Base-by-base conservation (phyloP, 2,888 invertebrate genomes). In the Tineola bisselliella region DNA sequence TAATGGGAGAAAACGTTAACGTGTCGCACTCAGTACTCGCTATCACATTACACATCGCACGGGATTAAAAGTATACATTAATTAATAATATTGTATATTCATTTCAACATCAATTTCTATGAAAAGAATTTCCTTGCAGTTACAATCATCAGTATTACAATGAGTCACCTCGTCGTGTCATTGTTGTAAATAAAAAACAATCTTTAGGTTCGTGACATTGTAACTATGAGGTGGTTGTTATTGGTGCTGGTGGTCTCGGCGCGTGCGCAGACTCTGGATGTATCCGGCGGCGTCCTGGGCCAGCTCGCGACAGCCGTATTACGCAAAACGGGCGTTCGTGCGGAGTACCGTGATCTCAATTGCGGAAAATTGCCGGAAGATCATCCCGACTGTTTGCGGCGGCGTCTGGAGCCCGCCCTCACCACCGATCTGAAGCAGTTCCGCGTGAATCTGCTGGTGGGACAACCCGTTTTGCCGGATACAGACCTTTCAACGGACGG, bases 401-500 rank as follows among this genome's bases (percentile, higher is more conserved):
- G 8, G 48, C n/a, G 48, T 2, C 48, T 48, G 15, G 56, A 56
- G 13, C 18, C 8, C 15, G n/a, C 10, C 56, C 56, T n/a, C 8
- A 11, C 17, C 1, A 18, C 2, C 25, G 25, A 25, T 6, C 2
- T 8, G n/a, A 30, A 19, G 1, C 30, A 4, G n/a, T 12, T 13
- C 43, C 1, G 33, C 4, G 33, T n/a, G 54, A 54, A 25, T 2
- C 25, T 25, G 25, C 25, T 33, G 38, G 2, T n/a, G 61, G 48
- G 33, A 2, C 8, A 33, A 31, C 13, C 25, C 54, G 52, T 57
- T 30, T 31, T 17, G 57, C 33, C 33, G 33, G 38, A 38, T 19
- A 15, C 33, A 10, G 19, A 33, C 30, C 60, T 10, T 15, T 3
- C 38, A 3, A 10, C n/a, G 38, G 10, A 38, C 44, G 78, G 78